Evolutionary conservation across 2,888 invertebrate species (phyloP), one percentile per base, ranked within the genome.

Genomic region (Lingula anatina): DNA sequence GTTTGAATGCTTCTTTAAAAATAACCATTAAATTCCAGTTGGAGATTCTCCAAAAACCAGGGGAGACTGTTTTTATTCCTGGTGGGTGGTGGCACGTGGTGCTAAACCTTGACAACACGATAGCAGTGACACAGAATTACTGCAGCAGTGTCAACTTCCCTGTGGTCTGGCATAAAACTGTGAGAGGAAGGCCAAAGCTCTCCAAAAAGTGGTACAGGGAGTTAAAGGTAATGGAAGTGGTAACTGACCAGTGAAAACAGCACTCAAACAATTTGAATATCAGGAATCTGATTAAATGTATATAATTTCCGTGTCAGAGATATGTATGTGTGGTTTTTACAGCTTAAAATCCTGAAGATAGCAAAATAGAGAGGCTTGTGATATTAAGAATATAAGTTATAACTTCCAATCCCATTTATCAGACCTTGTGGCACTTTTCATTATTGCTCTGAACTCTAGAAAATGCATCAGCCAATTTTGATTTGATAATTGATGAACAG

Each of bases 51-150:
- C 97, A 97, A 76, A 84, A 86, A 64, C 94, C 96, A 15, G 96
- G 96, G 21, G 97, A 97, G 76, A 97, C 96, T 3, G 94, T 97
- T 27, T 97, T 95, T 80, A 94, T 97, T 48, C 96, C 96, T 9
- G 94, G 94, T 20, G 99, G 99, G 9, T 99, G 97, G 97, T 99
- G 99, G 99, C 99, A 99, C 76, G 99, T 99, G 21, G 99, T 99
- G 15, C 81, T 99, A 27, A 99, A 99, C 79, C 80, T 99, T 54
- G 95, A 96, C 69, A 86, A 89, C 56, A 97, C 99, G 0, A 87
- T 99, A 42, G 99, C 99, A 12, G 89, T 99, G 18, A 99, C 99
- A 0, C 99, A 99, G 75, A 99, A 99, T 79, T 99, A 96, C 76
- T 78, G 77, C 59, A 73, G 95, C 62, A 83, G 86, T 54, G 91